Evolutionary conservation across 2,113 vertebrate genomes (phyloP), one percentile per base, ranked within the genome.

Genomic region (Notarius quadriscutis): DNA sequence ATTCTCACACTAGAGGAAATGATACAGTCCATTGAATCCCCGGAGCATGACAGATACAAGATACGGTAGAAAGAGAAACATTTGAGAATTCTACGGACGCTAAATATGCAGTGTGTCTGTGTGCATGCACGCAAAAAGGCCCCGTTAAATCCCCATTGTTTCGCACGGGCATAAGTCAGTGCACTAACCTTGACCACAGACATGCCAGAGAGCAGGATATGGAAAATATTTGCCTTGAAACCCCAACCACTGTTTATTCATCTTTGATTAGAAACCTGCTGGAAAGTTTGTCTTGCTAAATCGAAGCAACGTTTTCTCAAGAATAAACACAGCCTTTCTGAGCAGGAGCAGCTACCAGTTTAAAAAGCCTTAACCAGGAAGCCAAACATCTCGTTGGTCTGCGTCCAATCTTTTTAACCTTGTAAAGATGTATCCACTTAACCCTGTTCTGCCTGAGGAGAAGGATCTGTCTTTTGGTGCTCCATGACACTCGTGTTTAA

Each of bases 161-260:
- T 60, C 60, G 62, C 17, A 50, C 17, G 30, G 60, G 30, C 69
- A 6, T 77, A 72, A 67, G 22, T 74, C 74, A 2, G 17, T 79
- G n/a, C 50, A 20, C 71, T 72, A 78, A 62, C 67, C 50, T 67
- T 83, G 14, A 51, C 79, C 80, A 74, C 55, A 57, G 55, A 51
- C 18, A 34, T 50, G 69, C 67, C 67, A 57, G 51, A 71, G 53
- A 72, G 48, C 71, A 84, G 88, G 88, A 89, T 85, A 63, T 85
- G 88, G 88, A 89, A 90, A 87, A 88, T 65, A 55, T 57, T 63
- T 78, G 50, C 82, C 86, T 62, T 88, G 58, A 85, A 83, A 89
- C 81, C 48, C 85, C 10, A 81, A 51, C 48, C 67, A 57, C 15
- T 81, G 77, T 91, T 88, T 87, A 77, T 85, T 83, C 79, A 22